Evolutionary conservation across 1,140 invertebrate species (phyloP), one percentile per base, ranked within the genome.

Genomic region (Coelopa frigida): DNA sequence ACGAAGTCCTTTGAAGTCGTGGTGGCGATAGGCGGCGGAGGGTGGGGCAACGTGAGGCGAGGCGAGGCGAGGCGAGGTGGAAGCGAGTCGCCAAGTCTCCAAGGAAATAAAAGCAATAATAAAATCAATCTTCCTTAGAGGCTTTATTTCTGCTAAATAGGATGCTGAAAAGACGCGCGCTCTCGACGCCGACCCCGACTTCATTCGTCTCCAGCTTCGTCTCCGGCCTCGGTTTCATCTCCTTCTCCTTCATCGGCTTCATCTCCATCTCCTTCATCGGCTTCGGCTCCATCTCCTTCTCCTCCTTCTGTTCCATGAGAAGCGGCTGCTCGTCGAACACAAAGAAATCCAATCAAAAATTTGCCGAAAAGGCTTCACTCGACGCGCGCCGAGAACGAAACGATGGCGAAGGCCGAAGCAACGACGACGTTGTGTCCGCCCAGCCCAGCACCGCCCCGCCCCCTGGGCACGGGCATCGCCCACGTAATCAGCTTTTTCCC

Each of bases 51-150:
- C 37, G 20, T 56, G 57, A 57, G 42, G 22, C 47, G 41, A 41
- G 56, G 5, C 18, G 39, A 11, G 17, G 21, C 14, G 8, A 21
- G 12, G 4, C 7, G 17, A 29, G 24, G 27, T 42, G 27, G 40
- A 42, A 42, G 40, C 32, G 17, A 42, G 20, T 29, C 24, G 20
- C 55, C 54, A 56, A 59, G 61, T 63, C 60, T 60, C 61, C 60
- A 63, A 61, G 60, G 60, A 61, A 63, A 63, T 63, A 61, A 58
- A 60, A 54, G 50, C 52, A 57, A 55, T 50, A 52, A 50, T 49
- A 58, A 63, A 63, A 62, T 59, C 59, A 62, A 62, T 60, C 57
- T 63, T 53, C 40, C 50, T 48, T 49, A 18, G n/a, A 29, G n/a
- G n/a, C n/a, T n/a, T n/a, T n/a, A n/a, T n/a, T n/a, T n/a, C n/a